Evolutionary conservation across 1,140 invertebrate genomes (phyloP), one percentile per base, ranked within the genome.

Genomic region (Metopolophium dirhodum): DNA sequence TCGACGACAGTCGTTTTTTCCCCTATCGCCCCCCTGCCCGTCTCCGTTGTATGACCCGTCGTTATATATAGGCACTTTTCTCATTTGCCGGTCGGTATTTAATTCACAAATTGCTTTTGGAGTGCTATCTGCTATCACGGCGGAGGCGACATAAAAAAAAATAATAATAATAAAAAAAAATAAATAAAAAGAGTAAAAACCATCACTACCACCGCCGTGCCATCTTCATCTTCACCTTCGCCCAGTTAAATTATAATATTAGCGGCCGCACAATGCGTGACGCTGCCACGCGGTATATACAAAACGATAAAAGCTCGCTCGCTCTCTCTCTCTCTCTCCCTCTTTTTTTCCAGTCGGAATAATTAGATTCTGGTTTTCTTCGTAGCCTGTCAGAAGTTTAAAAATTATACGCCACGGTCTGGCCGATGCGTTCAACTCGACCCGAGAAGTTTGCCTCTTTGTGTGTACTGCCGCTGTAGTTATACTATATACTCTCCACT

Each of bases 331-430:
- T 51, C 51, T 54, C 51, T 22, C 51, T 51, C 7, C 35, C 7
- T 57, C 8, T 91, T 41, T 86, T 93, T 93, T 93, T 49, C 47
- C 23, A 82, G n/a, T 85, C 45, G 20, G 14, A 85, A 85, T 93
- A 93, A 93, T 93, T 93, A 93, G 82, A 93, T 93, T 93, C 91
- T 86, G 91, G 82, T 86, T 86, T 93, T n/a, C 30, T 86, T 93
- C 49, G 68, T 68, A 20, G 91, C 35, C 91, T 86, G 91, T 93
- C 91, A 93, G 37, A 93, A 93, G 91, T 93, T 93, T 93, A 93
- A 93, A 93, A 93, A 93, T 93, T 93, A 93, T 93, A 86, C 82
- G 91, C 82, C n/a, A 92, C 47, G 91, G 91, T 92, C 91, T 83
- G 47, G 91, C 41, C 77, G 22, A 83, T 49, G 91, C 49, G 77